Evolutionary conservation across 2,888 invertebrate species (phyloP), one percentile per base, ranked within the genome.

Genomic region (Ectemnius lituratus): DNA sequence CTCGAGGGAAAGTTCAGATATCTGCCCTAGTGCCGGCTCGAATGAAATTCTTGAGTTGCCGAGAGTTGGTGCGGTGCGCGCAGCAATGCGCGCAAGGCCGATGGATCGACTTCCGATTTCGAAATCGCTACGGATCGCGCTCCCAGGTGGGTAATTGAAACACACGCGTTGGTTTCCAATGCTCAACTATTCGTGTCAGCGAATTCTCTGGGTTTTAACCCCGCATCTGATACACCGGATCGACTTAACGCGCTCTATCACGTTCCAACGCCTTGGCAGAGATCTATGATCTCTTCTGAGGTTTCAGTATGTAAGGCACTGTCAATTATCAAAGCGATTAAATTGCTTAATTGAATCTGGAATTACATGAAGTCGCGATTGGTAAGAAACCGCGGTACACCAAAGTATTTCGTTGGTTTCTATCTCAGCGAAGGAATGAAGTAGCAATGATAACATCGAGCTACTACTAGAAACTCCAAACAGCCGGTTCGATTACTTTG

Each of bases 1-100:
- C 23, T 23, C 23, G 23, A 80, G 85, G 83, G 87, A 88, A 88
- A 87, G 85, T 88, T 85, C 78, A 70, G 58, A 63, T 77, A 37
- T 37, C 75, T 73, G 74, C 73, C 63, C 65, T 68, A 66, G 62
- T 63, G 70, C 64, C 69, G 64, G 58, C 62, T 66, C 37, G 37
- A 73, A 84, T 82, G 81, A 81, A 81, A 82, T 82, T 81, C 75
- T 64, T 59, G 57, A 76, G 70, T 57, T 61, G 62, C 70, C 20
- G 52, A 6, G 52, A 52, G 52, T 47, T 47, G n/a, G 2, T 47
- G 47, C 13, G n/a, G 61, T 72, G 70, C 62, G 52, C 66, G 27
- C 57, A 20, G 71, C 66, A 59, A 23, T 67, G 72, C 37, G 37
- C 65, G 68, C 82, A 80, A 80, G 83, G 83, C 78, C 76, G 74